Evolutionary conservation across 1,140 invertebrate genomes (phyloP).

Genomic region (Oedothorax gibbosus): DNA sequence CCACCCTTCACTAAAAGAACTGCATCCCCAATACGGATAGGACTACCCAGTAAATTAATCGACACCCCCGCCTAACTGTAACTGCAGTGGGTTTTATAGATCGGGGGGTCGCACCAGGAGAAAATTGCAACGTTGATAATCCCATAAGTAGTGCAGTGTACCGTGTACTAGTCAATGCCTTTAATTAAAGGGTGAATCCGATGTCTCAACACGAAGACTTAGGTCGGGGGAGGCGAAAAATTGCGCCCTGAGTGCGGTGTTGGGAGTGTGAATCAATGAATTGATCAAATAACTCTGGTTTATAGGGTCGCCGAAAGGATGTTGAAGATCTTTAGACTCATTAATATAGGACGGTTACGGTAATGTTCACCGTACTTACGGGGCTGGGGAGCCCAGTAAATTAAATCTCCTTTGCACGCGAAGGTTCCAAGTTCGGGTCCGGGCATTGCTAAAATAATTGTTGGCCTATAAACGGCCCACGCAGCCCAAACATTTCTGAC

Average conservation of each 20-base stretch:
- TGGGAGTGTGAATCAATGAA: constrained; percentile 1
- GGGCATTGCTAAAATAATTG: too few species aligned
- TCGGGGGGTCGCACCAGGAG: constrained; percentile 4
- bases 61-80: constrained; percentile 1
- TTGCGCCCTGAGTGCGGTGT: background rate
- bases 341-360: too few species aligned
- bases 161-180: background rate
- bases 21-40: background rate
- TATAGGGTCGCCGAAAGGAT: background rate
- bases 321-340: background rate
- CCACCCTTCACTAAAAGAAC: too few species aligned
- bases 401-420: too few species aligned
- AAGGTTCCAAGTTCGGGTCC: too few species aligned
- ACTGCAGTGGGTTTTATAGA: background rate
- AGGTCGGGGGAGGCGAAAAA: background rate
- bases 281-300: background rate
- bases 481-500: too few species aligned
- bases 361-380: too few species aligned
- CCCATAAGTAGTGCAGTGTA: constrained; percentile 43
- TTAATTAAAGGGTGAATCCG: constrained; percentile 35
- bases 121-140: constrained; percentile 51
- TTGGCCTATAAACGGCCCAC: too few species aligned
- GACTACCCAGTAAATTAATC: constrained; percentile 47
- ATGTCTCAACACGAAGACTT: constrained; percentile 24
- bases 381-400: too few species aligned